Percentiles rank a stretch among this genome's conserved stretches.
These are phyloP conservation scores for Hydroisotoma schaefferi DNA, from an alignment of 2,888 invertebrate species.

Conservation along the genomic window DNA sequence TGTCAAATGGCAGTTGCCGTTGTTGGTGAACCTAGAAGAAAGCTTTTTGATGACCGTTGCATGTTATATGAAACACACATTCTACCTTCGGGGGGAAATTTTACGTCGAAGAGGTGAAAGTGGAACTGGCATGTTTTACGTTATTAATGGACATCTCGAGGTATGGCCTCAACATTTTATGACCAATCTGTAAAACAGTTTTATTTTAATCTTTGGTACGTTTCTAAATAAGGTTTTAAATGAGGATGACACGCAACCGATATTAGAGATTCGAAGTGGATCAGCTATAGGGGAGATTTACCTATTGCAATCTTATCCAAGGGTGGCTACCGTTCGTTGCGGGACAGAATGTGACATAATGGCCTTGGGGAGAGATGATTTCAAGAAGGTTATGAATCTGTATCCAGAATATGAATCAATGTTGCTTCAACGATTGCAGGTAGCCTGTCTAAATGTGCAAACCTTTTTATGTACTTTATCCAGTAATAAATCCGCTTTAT, in stretches of 20 bases:
- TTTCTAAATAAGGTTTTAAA: conserved; percentile 30
- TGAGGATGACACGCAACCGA: conserved; percentile 35
- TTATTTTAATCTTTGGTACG: not conserved
- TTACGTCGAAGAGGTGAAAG: conserved; percentile 37
- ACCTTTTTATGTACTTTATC: too few species aligned
- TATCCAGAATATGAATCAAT: conserved; percentile 35
- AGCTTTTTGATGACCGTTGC: conserved; percentile 44
- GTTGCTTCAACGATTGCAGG: conserved; percentile 38
- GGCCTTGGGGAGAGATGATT: conserved; percentile 33
- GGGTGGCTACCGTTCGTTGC: conserved; percentile 42
- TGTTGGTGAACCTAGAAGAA: conserved; percentile 32
- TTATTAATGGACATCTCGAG: conserved; percentile 45
- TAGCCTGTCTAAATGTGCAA: too few species aligned
- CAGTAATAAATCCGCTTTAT: not conserved
- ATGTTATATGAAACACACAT: conserved; percentile 41
- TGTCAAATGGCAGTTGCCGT: conserved; percentile 18
- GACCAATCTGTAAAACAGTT: conserved; percentile 3
- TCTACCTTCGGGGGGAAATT: conserved; percentile 42
- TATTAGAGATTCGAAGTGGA: conserved; percentile 43
- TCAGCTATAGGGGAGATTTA: conserved; percentile 46
- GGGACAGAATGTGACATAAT: conserved; percentile 45
- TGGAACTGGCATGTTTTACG: conserved; percentile 39
- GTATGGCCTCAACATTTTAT: conserved; percentile 18
- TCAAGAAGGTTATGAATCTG: conserved; percentile 32
- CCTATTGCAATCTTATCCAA: conserved; percentile 44